Evolutionary conservation across 2,797 vertebrate genomes (phyloP).

Genomic region (Smutsia gigantea): DNA sequence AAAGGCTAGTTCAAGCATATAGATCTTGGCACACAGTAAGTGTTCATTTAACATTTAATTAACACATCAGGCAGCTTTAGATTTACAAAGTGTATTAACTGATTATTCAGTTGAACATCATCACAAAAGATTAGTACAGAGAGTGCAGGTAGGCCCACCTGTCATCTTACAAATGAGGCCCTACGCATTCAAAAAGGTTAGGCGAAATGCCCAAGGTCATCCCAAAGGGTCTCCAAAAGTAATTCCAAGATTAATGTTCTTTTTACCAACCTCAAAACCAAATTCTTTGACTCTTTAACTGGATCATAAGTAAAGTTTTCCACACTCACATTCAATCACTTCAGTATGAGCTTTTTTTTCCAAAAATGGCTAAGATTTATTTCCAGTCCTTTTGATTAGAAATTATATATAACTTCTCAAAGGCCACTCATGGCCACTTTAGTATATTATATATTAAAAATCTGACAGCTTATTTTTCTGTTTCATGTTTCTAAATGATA

Average conservation of each 20-base stretch:
- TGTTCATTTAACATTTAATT: constrained; percentile 45
- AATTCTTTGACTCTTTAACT: not conserved
- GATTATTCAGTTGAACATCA: constrained; percentile 35
- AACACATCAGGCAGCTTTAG: not conserved
- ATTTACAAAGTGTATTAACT: constrained; percentile 34
- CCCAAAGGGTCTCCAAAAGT: not conserved
- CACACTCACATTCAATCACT: not conserved
- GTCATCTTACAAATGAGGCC: not conserved
- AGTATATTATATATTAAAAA: not conserved
- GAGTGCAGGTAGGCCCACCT: not conserved
- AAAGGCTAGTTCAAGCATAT: not conserved
- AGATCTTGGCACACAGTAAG: not conserved
- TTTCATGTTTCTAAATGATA: not conserved
- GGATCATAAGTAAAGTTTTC: not conserved
- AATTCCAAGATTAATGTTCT: constrained; percentile 1
- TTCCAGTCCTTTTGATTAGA: not conserved
- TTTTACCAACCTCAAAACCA: not conserved
- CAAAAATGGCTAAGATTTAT: not conserved
- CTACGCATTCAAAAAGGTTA: not conserved
- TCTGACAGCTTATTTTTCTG: not conserved
- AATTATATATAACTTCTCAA: not conserved
- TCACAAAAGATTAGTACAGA: constrained; percentile 3
- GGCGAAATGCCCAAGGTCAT: not conserved
- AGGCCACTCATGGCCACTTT: not conserved
- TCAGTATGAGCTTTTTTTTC: not conserved